Percentiles rank a stretch among this genome's conserved stretches.
These are phyloP conservation scores for Odontocerum albicorne DNA, from an alignment of 2,888 invertebrate species.

Conservation along the genomic window DNA sequence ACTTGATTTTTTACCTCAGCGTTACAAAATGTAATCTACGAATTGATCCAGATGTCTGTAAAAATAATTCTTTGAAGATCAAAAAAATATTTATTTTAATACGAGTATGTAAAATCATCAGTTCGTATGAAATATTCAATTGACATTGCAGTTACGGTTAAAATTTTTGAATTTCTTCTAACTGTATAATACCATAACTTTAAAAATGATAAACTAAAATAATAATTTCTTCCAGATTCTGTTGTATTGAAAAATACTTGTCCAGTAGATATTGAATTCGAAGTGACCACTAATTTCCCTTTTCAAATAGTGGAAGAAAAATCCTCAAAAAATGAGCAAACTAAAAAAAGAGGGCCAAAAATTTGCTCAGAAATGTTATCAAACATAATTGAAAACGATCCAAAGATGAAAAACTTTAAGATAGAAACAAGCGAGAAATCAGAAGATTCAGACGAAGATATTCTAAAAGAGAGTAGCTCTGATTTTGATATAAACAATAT, in stretches of 20 bases:
- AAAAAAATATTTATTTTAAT: too few species aligned
- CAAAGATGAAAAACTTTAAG: conserved; percentile 2
- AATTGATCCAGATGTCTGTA: too few species aligned
- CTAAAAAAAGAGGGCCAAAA: background rate
- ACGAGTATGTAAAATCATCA: too few species aligned
- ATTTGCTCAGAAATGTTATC: conserved; percentile 7
- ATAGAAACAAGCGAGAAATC: background rate
- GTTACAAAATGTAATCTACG: too few species aligned
- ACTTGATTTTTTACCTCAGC: too few species aligned
- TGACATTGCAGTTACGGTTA: too few species aligned
- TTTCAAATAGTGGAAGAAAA: conserved; percentile 16
- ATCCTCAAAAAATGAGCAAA: background rate
- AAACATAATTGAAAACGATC: conserved; percentile 3
- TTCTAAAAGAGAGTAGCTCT: background rate
- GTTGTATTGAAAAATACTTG: conserved; percentile 17
- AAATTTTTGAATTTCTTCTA: too few species aligned
- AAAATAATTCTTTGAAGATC: too few species aligned
- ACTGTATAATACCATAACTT: too few species aligned
- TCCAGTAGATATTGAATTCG: conserved; percentile 4
- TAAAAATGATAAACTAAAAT: too few species aligned
- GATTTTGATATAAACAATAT: conserved; percentile 13
- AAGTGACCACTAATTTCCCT: conserved; percentile 12
- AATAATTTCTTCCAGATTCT: conserved; percentile 18
- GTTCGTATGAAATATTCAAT: too few species aligned
- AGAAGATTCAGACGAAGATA: background rate